Base-by-base conservation (phyloP, 2,888 invertebrate species). In the Nomada fucata region DNA sequence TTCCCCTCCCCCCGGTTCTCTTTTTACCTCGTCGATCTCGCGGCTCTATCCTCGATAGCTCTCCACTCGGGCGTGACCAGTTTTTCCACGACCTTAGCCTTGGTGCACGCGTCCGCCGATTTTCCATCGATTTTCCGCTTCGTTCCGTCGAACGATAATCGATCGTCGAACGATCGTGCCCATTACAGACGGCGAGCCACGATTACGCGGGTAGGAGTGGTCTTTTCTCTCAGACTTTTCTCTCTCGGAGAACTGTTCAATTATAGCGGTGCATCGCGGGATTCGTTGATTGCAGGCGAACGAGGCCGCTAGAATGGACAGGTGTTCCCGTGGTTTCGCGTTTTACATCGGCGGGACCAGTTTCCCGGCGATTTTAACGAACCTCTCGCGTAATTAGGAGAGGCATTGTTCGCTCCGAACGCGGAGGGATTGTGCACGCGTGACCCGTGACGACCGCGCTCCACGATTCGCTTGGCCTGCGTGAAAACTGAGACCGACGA, bases 401-500 rank as follows among this genome's bases (percentile, higher is more conserved):
- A 50, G 63, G 70, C 64, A 83, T 86, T 85, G 85, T 86, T 86
- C 83, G 71, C 50, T 44, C 36, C 53, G 65, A 65, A 72, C 73
- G 64, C 60, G 72, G 75, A 61, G 70, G 50, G 61, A 63, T 61
- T 53, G 83, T 61, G 85, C 53, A 78, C 73, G 69, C 80, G 83
- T 85, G 85, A 86, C 85, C 83, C 85, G 80, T 83, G 73, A 85
- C 80, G 85, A 82, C 70, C 75, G 65, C 68, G 52, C 69, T 57
- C n/a, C 18, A 29, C 42, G 68, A 13, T 76, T 61, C 63, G 29
- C 77, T n/a, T 10, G 64, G 76, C 18, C 64, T 63, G 60, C 55
- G 67, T 59, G 76, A 77, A 79, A 82, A 73, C 65, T 63, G 63
- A 26, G 57, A 53, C n/a, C 18, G n/a, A 55, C 7, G 18, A 23